Percentiles rank a stretch among this genome's conserved stretches.
These are phyloP conservation scores for Hypsibius dujardini DNA, from an alignment of 1,140 invertebrate genomes.

Conservation along the genomic window DNA sequence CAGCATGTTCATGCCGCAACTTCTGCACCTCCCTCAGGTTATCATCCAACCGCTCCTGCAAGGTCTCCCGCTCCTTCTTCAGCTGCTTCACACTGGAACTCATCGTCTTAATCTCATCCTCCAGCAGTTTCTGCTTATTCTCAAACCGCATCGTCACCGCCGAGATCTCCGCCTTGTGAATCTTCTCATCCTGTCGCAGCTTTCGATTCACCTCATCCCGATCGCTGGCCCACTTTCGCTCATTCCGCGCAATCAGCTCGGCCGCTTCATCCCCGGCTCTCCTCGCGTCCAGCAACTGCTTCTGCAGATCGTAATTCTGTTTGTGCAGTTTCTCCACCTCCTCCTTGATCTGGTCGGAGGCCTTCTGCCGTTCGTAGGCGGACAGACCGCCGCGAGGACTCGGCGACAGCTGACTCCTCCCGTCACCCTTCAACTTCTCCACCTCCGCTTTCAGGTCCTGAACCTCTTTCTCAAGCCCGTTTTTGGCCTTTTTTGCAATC, in stretches of 20 bases:
- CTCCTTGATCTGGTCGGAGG: conserved; percentile 9
- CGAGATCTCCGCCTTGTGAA: conserved; percentile 59
- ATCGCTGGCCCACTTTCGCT: not conserved
- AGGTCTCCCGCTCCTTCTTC: conserved; percentile 68
- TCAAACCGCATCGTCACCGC: conserved; percentile 74
- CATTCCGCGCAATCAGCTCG: not conserved
- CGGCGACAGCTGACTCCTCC: conserved; percentile 11
- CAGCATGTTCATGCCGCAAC: not conserved
- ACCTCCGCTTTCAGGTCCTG: conserved; percentile 38
- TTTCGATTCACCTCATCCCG: conserved; percentile 29
- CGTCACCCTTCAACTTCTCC: conserved; percentile 23
- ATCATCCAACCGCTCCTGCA: conserved; percentile 70
- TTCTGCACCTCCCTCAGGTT: conserved; percentile 32
- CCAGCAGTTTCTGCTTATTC: conserved; percentile 59
- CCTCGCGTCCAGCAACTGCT: conserved; percentile 2
- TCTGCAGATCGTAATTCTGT: conserved; percentile 7
- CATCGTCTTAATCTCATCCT: conserved; percentile 63
- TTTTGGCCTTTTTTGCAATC: conserved; percentile 20
- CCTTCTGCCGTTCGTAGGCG: not conserved
- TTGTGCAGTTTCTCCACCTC: conserved; percentile 17
- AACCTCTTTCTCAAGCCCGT: conserved; percentile 24
- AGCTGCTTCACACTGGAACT: conserved; percentile 59
- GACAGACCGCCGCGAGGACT: not conserved
- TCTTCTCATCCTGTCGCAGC: conserved; percentile 54
- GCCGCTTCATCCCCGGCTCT: not conserved